Evolutionary conservation across 2,113 vertebrate genomes (phyloP).

Genomic region (Machaerirhynchus nigripectus): DNA sequence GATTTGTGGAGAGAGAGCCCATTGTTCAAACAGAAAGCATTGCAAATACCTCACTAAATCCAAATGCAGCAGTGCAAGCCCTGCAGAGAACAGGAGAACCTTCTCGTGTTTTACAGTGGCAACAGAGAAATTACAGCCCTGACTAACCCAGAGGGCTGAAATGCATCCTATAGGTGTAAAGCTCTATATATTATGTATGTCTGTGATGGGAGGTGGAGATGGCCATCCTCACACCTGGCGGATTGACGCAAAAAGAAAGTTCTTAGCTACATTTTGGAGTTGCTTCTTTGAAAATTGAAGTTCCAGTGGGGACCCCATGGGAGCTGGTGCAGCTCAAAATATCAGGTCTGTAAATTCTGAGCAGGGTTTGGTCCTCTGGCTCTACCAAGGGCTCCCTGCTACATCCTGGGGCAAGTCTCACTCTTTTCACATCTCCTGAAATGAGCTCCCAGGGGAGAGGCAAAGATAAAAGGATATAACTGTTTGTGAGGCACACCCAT

Average conservation of each 20-base stretch:
- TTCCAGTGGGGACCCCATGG: neutral
- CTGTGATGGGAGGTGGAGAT: neutral
- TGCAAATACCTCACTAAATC: slow-evolving; percentile 54
- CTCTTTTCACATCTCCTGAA: neutral
- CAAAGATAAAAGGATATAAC: neutral
- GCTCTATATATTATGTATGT: accelerated
- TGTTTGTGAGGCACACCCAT: accelerated
- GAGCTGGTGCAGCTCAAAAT: neutral
- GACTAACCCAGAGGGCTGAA: neutral
- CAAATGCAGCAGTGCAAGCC: neutral
- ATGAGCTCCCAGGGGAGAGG: neutral
- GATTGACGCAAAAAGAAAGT: neutral
- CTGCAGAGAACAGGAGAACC: slow-evolving; percentile 14
- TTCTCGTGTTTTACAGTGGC: neutral
- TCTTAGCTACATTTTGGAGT: neutral
- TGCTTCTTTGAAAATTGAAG: neutral
- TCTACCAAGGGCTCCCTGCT: neutral
- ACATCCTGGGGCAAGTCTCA: neutral
- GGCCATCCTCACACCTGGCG: neutral
- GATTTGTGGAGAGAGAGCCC: slow-evolving; percentile 43
- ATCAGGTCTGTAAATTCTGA: neutral
- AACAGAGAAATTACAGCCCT: neutral
- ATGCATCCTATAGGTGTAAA: neutral
- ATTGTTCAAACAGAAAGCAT: slow-evolving; percentile 59
- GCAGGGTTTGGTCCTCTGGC: neutral